phyloP scores from a whole-genome alignment of 2,888 invertebrate genomes.

The Drosophila prostipennis region DNA sequence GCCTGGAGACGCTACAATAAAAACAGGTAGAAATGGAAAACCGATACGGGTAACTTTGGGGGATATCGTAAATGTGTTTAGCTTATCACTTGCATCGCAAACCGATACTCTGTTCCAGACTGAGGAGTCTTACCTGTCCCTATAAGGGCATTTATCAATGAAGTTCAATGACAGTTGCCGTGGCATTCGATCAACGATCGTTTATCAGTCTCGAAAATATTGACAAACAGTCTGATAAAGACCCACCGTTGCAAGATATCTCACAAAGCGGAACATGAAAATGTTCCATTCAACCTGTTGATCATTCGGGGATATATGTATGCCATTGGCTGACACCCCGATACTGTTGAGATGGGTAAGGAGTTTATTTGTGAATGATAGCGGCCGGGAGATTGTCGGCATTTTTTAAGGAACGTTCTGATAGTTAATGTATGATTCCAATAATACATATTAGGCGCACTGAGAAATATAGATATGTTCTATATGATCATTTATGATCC shows the following conservation, averaged over 20 bases:
- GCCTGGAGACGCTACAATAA: slow-evolving; percentile 2
- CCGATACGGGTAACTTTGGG: slow-evolving; percentile 46
- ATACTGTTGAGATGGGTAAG: slow-evolving; percentile 5
- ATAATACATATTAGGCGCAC: background rate
- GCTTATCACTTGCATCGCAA: slow-evolving; percentile 67
- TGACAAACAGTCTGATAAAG: slow-evolving; percentile 69
- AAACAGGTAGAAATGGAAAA: slow-evolving; percentile 64
- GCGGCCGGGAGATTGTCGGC: slow-evolving; percentile 3
- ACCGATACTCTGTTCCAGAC: slow-evolving; percentile 45
- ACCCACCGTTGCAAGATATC: slow-evolving; percentile 30
- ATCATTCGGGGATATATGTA: slow-evolving; percentile 16
- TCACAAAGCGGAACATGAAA: slow-evolving; percentile 7
- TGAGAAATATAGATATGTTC: too few species aligned
- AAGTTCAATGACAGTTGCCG: slow-evolving; percentile 75
- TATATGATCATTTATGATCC: too few species aligned
- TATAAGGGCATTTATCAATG: slow-evolving; percentile 69
- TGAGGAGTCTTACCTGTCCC: slow-evolving; percentile 21
- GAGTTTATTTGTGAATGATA: slow-evolving; percentile 6
- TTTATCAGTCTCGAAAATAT: slow-evolving; percentile 67
- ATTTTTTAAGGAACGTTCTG: background rate
- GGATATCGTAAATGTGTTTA: slow-evolving; percentile 50
- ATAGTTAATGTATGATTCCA: background rate
- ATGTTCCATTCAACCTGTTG: slow-evolving; percentile 33
- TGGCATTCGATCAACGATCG: slow-evolving; percentile 67
- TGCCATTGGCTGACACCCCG: slow-evolving; percentile 2